Conservation (phyloP, 2,797 vertebrate species). For the Acrossocheilus wenchowensis region DNA sequence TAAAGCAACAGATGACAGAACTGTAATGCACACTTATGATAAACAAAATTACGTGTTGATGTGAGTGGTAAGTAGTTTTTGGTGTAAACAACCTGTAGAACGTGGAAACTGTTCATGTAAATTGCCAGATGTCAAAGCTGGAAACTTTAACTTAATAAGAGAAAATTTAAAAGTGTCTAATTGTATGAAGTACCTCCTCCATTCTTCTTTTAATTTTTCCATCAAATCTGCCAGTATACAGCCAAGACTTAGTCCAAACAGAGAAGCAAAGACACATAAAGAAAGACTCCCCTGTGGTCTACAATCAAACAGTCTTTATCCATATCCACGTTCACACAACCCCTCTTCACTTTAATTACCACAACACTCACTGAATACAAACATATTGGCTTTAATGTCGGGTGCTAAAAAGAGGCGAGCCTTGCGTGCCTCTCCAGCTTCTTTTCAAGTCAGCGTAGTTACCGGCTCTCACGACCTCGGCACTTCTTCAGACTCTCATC, state of each 20-base stretch:
- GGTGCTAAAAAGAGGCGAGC: slow-evolving; percentile 24
- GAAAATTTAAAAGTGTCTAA: slow-evolving; percentile 23
- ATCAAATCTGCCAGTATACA: slow-evolving; percentile 74
- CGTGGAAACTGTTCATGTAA: not conserved
- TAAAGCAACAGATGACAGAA: not conserved
- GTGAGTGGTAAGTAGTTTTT: not conserved
- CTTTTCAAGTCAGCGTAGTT: slow-evolving; percentile 10
- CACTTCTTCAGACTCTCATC: slow-evolving; percentile 30
- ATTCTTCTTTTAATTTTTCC: slow-evolving; percentile 80
- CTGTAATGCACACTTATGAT: not conserved
- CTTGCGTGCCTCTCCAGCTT: slow-evolving; percentile 25
- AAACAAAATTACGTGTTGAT: not conserved
- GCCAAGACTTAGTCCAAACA: slow-evolving; percentile 74
- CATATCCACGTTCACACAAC: slow-evolving; percentile 23
- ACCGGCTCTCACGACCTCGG: slow-evolving; percentile 28
- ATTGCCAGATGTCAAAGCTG: not conserved
- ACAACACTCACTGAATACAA: slow-evolving; percentile 25
- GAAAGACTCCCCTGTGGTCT: slow-evolving; percentile 38
- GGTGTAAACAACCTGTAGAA: not conserved
- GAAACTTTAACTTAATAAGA: not conserved
- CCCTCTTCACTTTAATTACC: slow-evolving; percentile 41
- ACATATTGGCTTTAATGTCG: slow-evolving; percentile 45
- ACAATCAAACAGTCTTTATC: slow-evolving; percentile 30
- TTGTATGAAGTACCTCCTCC: slow-evolving; percentile 77
- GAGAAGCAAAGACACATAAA: slow-evolving; percentile 72